Evolutionary conservation across 2,113 vertebrate genomes (phyloP), one percentile per base, ranked within the genome.

Genomic region (Eolophus roseicapilla): DNA sequence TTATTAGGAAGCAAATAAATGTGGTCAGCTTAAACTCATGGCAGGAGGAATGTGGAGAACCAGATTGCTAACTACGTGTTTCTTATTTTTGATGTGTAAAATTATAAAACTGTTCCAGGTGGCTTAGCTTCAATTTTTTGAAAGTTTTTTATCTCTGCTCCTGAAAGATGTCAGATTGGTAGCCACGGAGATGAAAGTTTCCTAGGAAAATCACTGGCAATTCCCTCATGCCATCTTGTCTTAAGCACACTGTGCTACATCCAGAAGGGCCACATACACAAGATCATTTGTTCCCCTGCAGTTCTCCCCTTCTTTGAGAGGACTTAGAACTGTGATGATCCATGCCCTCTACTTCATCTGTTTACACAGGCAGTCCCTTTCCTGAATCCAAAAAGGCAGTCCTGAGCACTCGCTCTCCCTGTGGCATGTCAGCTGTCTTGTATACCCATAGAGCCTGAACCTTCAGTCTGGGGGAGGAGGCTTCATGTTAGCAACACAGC

Each of bases 221-320:
- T 13, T 86, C n/a, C 59, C 19, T 23, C 13, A 19, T 41, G n/a
- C 1, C 0, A 5, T 25, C 49, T 69, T 74, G 28, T 82, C 29
- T 43, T 71, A 71, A 57, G 16, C 10, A 25, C 9, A 7, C 71
- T 62, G 28, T 52, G 17, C 20, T 37, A 4, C 0, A 0, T 49
- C 29, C 24, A 65, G 57, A 74, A 82, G 1, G 2, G 21, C 11
- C 23, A 46, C 16, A 2, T 28, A 13, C 31, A 47, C 11, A n/a
- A 52, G 31, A 27, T 2, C 50, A 39, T 50, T 53, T 70, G 8
- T 75, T 35, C 13, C 50, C 8, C 62, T 86, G 44, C 10, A 41
- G 7, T 57, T 96, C 55, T 33, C 15, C 15, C 4, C 13, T 29
- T 62, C n/a, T 77, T 83, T 67, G 25, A 21, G 13, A 53, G n/a